phyloP scores from a whole-genome alignment of 2,113 vertebrate genomes.

The Perca fluviatilis region DNA sequence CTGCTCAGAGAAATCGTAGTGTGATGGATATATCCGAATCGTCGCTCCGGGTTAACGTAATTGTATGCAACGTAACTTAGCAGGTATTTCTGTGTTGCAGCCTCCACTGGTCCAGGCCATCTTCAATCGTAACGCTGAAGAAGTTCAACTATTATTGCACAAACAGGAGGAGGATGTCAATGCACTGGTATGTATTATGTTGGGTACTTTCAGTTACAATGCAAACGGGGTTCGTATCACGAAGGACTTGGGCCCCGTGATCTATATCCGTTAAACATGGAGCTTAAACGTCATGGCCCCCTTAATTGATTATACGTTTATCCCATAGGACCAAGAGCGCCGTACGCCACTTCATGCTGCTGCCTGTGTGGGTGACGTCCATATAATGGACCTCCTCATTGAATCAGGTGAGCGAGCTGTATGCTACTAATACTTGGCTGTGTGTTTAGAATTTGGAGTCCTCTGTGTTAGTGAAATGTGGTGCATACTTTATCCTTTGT shows the following conservation, averaged over 20 bases:
- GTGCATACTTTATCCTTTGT: not conserved
- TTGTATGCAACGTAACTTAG: not conserved
- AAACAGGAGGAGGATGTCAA: constrained; percentile 99
- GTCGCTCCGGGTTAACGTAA: not conserved
- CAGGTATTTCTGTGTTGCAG: constrained; percentile 71
- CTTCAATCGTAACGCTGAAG: constrained; percentile 97
- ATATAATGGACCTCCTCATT: constrained; percentile 96
- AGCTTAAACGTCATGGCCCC: not conserved
- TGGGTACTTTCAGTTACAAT: not conserved
- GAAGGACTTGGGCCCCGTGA: not conserved
- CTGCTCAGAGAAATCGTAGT: not conserved
- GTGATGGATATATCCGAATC: not conserved
- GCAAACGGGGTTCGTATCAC: not conserved
- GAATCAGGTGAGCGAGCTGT: constrained; percentile 89
- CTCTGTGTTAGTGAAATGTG: not conserved
- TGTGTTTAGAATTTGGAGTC: not conserved
- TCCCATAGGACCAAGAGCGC: constrained; percentile 93
- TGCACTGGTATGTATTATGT: constrained; percentile 87
- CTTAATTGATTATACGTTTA: not conserved
- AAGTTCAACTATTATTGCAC: constrained; percentile 93
- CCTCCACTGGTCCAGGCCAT: constrained; percentile 99
- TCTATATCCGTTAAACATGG: not conserved
- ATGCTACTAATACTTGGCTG: not conserved
- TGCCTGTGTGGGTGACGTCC: constrained; percentile 95
- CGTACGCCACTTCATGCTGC: constrained; percentile 97